phyloP scores from a whole-genome alignment of 2,113 vertebrate species.

The Sylvilagus bachmani region DNA sequence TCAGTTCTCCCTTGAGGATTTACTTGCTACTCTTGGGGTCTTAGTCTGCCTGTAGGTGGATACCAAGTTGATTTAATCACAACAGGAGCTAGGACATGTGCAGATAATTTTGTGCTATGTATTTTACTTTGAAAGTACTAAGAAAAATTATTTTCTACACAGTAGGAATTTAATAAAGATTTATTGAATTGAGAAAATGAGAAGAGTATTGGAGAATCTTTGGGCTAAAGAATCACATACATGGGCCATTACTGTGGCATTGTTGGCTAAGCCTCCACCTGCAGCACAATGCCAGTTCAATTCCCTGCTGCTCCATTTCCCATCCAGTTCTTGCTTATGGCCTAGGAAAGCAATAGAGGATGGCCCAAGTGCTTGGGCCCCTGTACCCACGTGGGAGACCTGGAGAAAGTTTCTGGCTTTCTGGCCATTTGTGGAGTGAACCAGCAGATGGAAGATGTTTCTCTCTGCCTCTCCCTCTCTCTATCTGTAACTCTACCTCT shows the following conservation, averaged over 20 bases:
- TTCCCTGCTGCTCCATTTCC: no score
- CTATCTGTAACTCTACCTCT: no score
- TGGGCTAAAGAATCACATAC: conserved; percentile 18
- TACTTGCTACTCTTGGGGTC: neutral
- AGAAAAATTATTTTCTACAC: conserved; percentile 10
- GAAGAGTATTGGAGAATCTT: neutral
- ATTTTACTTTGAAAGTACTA: conserved; percentile 56
- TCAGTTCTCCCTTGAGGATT: conserved; percentile 19
- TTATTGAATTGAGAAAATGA: neutral
- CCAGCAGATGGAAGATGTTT: no score
- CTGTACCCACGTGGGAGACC: no score
- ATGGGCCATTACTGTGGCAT: no score
- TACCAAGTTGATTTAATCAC: conserved; percentile 26
- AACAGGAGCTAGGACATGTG: neutral
- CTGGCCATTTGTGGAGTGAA: no score
- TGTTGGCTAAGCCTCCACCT: no score
- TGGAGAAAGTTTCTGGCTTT: no score
- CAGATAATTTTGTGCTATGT: neutral
- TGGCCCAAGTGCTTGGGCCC: no score
- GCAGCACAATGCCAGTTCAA: no score
- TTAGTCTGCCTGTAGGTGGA: neutral
- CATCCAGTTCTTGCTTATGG: no score
- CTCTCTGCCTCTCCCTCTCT: neutral
- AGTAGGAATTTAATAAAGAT: conserved; percentile 54
- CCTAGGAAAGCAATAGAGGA: no score